Evolutionary conservation across 2,888 invertebrate species (phyloP), one percentile per base, ranked within the genome.

Genomic region (Ichneumoninae sp.): DNA sequence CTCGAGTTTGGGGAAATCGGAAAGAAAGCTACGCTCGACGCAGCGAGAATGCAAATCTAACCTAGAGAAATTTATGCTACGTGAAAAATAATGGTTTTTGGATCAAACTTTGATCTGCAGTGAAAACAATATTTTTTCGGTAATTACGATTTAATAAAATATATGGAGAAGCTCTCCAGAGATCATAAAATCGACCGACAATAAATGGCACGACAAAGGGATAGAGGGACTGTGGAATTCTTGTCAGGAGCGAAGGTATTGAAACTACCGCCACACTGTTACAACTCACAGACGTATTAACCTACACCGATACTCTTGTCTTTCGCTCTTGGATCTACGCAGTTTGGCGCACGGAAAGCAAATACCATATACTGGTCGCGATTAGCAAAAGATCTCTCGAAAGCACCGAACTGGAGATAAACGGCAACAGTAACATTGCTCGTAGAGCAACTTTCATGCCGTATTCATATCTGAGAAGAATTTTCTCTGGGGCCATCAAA

Each of bases 11-110:
- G 36, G 33, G n/a, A 68, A 10, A 52, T 7, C 30, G 30, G 33
- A 69, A 69, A 3, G 26, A 16, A 90, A 90, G 88, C 84, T 78
- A 68, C n/a, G 30, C 65, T 40, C 86, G 86, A 84, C 87, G 86
- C 82, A 52, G 50, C 44, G 44, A 47, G 13, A 47, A 47, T 47
- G 44, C 44, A 47, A 47, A 16, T 47, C 16, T 16, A 47, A 47
- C 44, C 13, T 47, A 47, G 16, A 47, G 4, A 47, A 3, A 16
- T 47, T 3, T 40, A 6, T 40, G 10, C 10, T 40, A 40, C 10
- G 40, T 40, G 40, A 10, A 40, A 40, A 40, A 40, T 3, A 40
- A 40, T 10, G 10, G 40, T 1, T 40, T 10, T 40, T 40, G 10
- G 40, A 10, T 3, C 40, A 40, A 40, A 40, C 10, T 40, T 40